Evolutionary conservation across 2,113 vertebrate genomes (phyloP).

Genomic region (Nycticryphes semicollaris): DNA sequence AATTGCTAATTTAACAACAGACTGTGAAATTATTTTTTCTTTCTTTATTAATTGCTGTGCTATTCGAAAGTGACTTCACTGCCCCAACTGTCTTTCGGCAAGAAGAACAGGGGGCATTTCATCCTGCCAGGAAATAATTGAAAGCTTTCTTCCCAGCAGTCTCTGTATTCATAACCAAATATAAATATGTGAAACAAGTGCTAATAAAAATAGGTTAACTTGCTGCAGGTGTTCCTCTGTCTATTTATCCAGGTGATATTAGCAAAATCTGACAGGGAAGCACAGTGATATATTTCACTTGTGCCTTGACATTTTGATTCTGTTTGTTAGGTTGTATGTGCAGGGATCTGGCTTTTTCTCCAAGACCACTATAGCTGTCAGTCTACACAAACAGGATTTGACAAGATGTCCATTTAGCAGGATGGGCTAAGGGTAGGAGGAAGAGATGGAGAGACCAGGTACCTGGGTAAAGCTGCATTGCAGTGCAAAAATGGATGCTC

Average conservation of each 20-base stretch:
- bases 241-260: slow-evolving; percentile 29
- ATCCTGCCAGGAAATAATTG: not conserved
- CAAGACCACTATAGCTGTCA: slow-evolving; percentile 13
- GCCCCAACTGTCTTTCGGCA: not conserved
- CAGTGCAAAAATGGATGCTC: slow-evolving; percentile 15
- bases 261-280: slow-evolving; percentile 28
- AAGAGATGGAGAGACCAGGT: not conserved
- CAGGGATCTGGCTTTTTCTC: slow-evolving; percentile 29
- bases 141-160: slow-evolving; percentile 19
- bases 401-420: slow-evolving; percentile 30
- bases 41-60: slow-evolving; percentile 48
- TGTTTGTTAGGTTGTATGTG: slow-evolving; percentile 26
- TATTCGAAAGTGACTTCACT: slow-evolving; percentile 28
- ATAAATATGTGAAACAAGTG: slow-evolving; percentile 40
- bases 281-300: not conserved
- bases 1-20: slow-evolving; percentile 60
- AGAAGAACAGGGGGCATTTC: not conserved
- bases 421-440: not conserved
- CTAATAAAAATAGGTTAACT: slow-evolving; percentile 33
- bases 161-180: not conserved
- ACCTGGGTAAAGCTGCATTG: slow-evolving; percentile 12
- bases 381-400: slow-evolving; percentile 27
- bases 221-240: slow-evolving; percentile 1
- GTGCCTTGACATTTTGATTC: slow-evolving; percentile 43
- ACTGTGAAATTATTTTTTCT: slow-evolving; percentile 60